Base-by-base conservation (phyloP, 2,888 invertebrate genomes). In the Achlya flavicornis region DNA sequence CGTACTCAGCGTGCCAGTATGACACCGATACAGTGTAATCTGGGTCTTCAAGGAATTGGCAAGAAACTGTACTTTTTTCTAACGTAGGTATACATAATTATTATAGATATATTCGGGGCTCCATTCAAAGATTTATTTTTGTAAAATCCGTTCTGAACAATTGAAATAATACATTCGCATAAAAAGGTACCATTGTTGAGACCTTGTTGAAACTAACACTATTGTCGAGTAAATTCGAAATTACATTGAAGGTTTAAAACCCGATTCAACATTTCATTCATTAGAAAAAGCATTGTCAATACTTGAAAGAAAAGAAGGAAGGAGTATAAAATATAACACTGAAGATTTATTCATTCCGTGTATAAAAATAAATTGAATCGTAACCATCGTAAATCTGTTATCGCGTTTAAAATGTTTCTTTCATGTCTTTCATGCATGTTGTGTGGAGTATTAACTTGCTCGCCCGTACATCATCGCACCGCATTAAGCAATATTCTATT, bases 1-100 rank as follows among this genome's bases (percentile, higher is more conserved):
- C 62, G 72, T 76, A 76, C 76, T 73, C 69, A 67, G 67, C 41
- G 59, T 43, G 43, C 26, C 41, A 26, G 12, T 60, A 41, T n/a
- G 41, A 16, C 41, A 11, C 41, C 43, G 19, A 16, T 38, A 59
- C 38, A 59, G 43, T 43, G 41, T 11, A 14, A 58, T 58, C 58
- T 58, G 33, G 35, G 41, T 41, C 26, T 60, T 16, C 38, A 41
- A 41, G 41, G 60, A 60, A 60, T 60, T 60, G 43, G 43, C 60
- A 60, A 19, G 19, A 60, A 53, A 43, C 60, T 26, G 60, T 60
- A 43, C 38, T 26, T 41, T 60, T 60, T 53, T 53, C 53, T 53
- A 53, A 10, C 19, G 3, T 41, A 12, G 12, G 41, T 35, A 10
- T 53, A 53, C 53, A 4, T 19, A 53, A 19, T 5, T 53, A 7